Conservation (phyloP, 2,797 vertebrate genomes). For the Rhinogobio ventralis region DNA sequence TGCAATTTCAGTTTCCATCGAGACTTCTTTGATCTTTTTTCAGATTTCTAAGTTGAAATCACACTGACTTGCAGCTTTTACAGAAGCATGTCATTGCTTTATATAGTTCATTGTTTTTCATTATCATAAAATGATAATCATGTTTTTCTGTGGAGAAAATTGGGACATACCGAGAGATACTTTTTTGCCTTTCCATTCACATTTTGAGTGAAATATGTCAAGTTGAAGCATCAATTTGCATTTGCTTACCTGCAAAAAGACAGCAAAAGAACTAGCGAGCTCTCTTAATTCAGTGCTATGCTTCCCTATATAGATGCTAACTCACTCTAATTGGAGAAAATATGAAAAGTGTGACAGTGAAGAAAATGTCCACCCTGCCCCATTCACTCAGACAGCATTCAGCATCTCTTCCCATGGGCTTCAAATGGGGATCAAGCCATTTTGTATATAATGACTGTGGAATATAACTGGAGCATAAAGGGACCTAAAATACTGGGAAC, state of each 20-base stretch:
- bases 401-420: constrained; percentile 10
- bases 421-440: constrained; percentile 29
- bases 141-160: background rate
- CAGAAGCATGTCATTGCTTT: background rate
- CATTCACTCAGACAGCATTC: constrained; percentile 24
- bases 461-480: constrained; percentile 46
- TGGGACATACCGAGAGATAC: background rate
- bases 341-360: constrained; percentile 48
- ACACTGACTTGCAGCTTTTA: constrained; percentile 8
- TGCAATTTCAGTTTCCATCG: background rate
- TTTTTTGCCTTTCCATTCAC: background rate
- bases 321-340: constrained; percentile 40
- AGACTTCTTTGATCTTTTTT: background rate
- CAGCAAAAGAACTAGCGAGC: background rate
- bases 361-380: constrained; percentile 11
- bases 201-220: constrained; percentile 5
- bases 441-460: constrained; percentile 45
- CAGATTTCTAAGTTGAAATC: background rate
- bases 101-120: background rate
- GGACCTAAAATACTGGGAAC: constrained; percentile 37
- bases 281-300: background rate
- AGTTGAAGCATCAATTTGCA: background rate
- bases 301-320: background rate
- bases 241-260: constrained; percentile 17
- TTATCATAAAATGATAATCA: background rate